Percentiles rank a stretch among this genome's conserved stretches.
These are phyloP conservation scores for Nipponacmea schrenckii DNA, from an alignment of 2,888 invertebrate species.

Conservation along the genomic window DNA sequence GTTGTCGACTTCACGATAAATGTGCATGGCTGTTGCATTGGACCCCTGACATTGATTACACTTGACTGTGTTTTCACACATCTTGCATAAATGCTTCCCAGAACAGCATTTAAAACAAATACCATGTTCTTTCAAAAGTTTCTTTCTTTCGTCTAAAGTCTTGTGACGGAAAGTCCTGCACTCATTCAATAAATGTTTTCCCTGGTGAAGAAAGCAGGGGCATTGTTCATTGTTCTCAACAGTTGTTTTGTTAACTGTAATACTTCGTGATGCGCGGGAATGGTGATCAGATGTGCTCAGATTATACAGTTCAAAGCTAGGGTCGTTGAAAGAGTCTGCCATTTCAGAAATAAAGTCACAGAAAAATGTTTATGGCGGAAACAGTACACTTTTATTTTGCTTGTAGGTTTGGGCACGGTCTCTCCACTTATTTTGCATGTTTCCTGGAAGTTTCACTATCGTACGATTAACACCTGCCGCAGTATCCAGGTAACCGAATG, in stretches of 20 bases:
- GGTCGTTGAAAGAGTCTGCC: conserved; percentile 15
- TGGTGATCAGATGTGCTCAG: background rate
- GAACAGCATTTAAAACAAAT: conserved; percentile 27
- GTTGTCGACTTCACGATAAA: too few relatives aligned
- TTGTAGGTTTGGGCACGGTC: conserved; percentile 15
- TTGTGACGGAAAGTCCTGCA: conserved; percentile 16
- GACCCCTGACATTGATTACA: too few relatives aligned
- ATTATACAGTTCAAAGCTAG: background rate
- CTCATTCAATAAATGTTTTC: conserved; percentile 10
- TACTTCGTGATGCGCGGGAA: background rate
- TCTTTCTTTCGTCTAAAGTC: conserved; percentile 13
- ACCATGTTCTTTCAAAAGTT: conserved; percentile 10
- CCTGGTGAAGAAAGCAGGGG: conserved; percentile 15
- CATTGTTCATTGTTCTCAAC: too few relatives aligned
- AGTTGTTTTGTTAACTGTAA: too few relatives aligned
- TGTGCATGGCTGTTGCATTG: too few relatives aligned
- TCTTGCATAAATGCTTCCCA: too few relatives aligned
- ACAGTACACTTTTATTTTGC: background rate
- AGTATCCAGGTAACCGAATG: conserved; percentile 28
- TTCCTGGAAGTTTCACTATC: conserved; percentile 26
- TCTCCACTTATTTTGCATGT: conserved; percentile 23
- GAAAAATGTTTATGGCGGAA: conserved; percentile 18
- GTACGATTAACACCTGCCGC: conserved; percentile 29
- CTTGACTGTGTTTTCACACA: too few relatives aligned
- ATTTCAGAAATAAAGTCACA: conserved; percentile 19